Base-by-base conservation (phyloP, 1,140 invertebrate genomes). In the Venustaconcha ellipsiformis region DNA sequence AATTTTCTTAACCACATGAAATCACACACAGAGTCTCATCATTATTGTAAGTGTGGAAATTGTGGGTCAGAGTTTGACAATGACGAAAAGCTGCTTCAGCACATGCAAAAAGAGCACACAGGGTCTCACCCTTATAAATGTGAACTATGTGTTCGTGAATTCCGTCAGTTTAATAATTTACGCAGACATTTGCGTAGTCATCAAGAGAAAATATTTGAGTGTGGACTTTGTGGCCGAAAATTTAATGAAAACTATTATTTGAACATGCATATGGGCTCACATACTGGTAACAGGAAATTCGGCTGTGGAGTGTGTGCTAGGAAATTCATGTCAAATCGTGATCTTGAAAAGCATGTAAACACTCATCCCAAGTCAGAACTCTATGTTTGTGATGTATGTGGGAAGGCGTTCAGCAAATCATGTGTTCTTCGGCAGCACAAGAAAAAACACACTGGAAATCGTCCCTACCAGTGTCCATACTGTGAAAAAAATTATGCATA, bases 401-500 rank as follows among this genome's bases (percentile, higher is more conserved):
- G 72, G 0, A 83, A 83, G 55, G 80, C 76, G 8, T 83, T 83
- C 70, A 82, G 80, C 69, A 82, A 82, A 58, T 78, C 82, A 0
- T 82, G 80, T 74, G 80, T 82, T 15, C 66, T 83, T 20, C 57
- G 78, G 4, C 78, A 82, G 57, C 82, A 83, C 69, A 82, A 79
- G 57, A 80, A 83, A 37, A 82, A 83, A 64, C 86, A 87, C 67
- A 80, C 82, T 18, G 87, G 87, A 12, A 73, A 86, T 65, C 79
- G 81, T 63, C 87, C 87, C 0, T 86, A 84, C 67, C 82, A 83
- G 58, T 88, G 85, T 80, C 96, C 97, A 84, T 94, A 95, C 86
- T 98, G 96, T 88, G 95, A 95, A 11, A 95, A 95, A 63, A 94
- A 95, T 87, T 97, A 98, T 87, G 96, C 95, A 69, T 92, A 95